Evolutionary conservation across 2,888 invertebrate species (phyloP).

Genomic region (Aphidoletes aphidimyza): DNA sequence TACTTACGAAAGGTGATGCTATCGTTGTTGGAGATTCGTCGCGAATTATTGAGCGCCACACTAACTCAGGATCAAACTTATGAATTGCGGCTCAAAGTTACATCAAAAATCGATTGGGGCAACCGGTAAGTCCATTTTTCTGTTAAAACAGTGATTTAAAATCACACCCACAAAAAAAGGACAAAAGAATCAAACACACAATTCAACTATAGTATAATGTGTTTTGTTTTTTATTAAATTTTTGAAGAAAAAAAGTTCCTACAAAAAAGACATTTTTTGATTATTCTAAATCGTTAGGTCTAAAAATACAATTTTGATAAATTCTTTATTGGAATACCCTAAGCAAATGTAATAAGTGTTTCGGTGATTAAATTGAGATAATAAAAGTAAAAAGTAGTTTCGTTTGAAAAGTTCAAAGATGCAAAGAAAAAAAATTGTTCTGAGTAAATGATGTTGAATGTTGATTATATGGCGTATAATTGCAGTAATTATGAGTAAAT

Average conservation of each 20-base stretch:
- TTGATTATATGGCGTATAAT: no score
- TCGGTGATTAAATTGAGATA: neutral
- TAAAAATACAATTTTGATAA: neutral
- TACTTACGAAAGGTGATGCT: slow-evolving; percentile 90
- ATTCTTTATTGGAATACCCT: neutral
- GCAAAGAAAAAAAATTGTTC: no score
- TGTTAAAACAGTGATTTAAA: neutral
- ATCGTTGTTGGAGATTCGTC: slow-evolving; percentile 85
- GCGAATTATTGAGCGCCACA: slow-evolving; percentile 86
- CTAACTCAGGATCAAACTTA: slow-evolving; percentile 91
- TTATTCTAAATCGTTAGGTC: neutral
- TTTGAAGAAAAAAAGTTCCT: neutral
- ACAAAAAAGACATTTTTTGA: neutral
- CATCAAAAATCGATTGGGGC: slow-evolving; percentile 95
- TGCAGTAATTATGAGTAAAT: no score
- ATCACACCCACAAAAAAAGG: neutral
- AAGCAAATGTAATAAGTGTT: neutral
- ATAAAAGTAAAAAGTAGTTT: no score
- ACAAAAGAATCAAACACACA: neutral
- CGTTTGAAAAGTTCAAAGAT: no score
- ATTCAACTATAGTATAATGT: neutral
- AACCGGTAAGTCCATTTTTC: slow-evolving; percentile 81
- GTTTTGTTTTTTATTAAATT: neutral
- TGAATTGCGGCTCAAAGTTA: slow-evolving; percentile 86
- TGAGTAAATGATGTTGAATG: no score